Conservation (phyloP, 1,140 invertebrate species). For the Andricus grossulariae region DNA sequence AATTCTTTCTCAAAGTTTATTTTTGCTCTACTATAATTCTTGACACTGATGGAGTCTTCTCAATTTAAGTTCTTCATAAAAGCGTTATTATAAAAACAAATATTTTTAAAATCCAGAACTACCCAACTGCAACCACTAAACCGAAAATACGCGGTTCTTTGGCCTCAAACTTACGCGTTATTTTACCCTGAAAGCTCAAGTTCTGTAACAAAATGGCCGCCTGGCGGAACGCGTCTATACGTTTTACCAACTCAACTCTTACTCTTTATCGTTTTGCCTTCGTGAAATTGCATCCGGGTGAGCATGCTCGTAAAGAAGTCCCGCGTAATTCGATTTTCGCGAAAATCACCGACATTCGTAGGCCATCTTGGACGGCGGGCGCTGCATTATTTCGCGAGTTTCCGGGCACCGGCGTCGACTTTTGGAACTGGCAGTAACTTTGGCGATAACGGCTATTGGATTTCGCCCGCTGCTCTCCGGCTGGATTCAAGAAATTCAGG, state of each 20-base stretch:
- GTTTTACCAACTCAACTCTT: slow-evolving; percentile 1
- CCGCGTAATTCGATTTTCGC: slow-evolving; percentile 31
- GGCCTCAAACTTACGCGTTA: not conserved
- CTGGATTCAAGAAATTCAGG: slow-evolving; percentile 45
- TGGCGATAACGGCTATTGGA: slow-evolving; percentile 55
- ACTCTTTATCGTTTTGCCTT: not conserved
- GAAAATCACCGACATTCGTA: slow-evolving; percentile 31
- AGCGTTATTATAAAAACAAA: no score
- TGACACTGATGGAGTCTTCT: no score
- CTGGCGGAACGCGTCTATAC: slow-evolving; percentile 1
- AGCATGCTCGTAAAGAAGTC: slow-evolving; percentile 30
- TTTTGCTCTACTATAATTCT: no score
- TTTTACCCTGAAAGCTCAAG: not conserved
- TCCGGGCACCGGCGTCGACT: slow-evolving; percentile 49
- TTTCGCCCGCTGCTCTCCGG: slow-evolving; percentile 42
- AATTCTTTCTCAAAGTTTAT: no score
- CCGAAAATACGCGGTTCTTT: not conserved
- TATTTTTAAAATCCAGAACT: no score
- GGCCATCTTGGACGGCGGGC: slow-evolving; percentile 16
- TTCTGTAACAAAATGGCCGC: slow-evolving; percentile 36
- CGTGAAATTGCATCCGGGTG: not conserved
- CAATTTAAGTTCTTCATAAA: no score
- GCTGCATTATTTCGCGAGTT: slow-evolving; percentile 53
- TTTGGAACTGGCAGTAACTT: slow-evolving; percentile 51
- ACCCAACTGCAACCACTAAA: no score